These are phyloP conservation scores for Toxostoma redivivum DNA, from an alignment of 2,113 vertebrate species.

Conservation along the genomic window DNA sequence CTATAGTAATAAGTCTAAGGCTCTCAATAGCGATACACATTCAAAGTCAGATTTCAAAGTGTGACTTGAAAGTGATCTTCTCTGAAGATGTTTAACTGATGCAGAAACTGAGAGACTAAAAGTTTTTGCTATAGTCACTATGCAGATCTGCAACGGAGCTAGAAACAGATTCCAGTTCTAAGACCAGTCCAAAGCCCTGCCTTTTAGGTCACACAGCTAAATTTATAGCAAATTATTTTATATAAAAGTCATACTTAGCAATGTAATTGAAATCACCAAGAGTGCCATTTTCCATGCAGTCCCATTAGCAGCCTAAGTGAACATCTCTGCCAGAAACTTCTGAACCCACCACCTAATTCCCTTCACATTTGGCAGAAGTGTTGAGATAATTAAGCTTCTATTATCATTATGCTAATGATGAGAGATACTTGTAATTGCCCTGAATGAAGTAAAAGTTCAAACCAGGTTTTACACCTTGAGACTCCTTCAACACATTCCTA, in stretches of 20 bases:
- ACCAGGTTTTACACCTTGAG: not conserved
- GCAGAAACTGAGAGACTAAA: not conserved
- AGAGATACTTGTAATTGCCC: not conserved
- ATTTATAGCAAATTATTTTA: not conserved
- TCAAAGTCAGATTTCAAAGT: not conserved
- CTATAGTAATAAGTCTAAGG: not conserved
- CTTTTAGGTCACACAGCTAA: not conserved
- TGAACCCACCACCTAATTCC: not conserved
- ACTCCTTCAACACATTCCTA: not conserved
- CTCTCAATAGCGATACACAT: not conserved
- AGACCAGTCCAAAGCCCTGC: not conserved
- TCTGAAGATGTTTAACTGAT: not conserved
- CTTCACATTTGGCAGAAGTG: not conserved
- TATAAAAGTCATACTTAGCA: not conserved
- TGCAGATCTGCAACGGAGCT: not conserved
- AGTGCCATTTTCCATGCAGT: not conserved
- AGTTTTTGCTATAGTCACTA: not conserved
- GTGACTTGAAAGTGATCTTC: not conserved
- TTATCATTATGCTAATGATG: not conserved
- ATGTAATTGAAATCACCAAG: not conserved
- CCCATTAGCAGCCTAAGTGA: not conserved
- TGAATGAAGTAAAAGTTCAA: not conserved
- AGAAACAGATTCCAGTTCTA: not conserved
- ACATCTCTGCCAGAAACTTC: not conserved
- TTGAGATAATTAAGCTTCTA: not conserved